Conservation (phyloP, 1,140 invertebrate genomes). For the Heliconius congener region DNA sequence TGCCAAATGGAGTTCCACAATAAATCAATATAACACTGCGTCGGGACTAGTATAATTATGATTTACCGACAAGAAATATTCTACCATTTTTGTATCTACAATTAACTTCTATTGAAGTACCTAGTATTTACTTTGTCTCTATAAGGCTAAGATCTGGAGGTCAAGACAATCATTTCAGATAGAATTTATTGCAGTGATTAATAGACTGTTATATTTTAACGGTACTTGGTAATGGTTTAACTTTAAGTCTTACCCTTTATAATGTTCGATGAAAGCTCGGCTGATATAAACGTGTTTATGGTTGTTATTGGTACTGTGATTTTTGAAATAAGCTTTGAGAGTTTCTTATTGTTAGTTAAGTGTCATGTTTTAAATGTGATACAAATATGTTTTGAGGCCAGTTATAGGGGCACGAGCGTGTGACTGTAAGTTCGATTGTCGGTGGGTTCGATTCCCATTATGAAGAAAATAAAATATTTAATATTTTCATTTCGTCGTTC, state of each 20-base stretch:
- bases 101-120: slow-evolving; percentile 30
- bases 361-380: neutral
- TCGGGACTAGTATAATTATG: slow-evolving; percentile 30
- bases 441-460: no score
- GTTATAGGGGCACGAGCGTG: no score
- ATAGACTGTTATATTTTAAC: slow-evolving; percentile 11
- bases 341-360: neutral
- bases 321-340: neutral
- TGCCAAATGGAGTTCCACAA: slow-evolving; percentile 21
- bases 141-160: slow-evolving; percentile 29
- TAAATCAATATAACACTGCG: slow-evolving; percentile 32
- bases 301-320: neutral
- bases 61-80: slow-evolving; percentile 31
- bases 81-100: slow-evolving; percentile 31
- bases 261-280: slow-evolving; percentile 11
- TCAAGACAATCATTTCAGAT: slow-evolving; percentile 25
- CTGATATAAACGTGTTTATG: neutral
- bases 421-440: no score
- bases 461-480: no score
- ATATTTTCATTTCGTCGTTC: no score
- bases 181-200: slow-evolving; percentile 21
- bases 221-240: neutral
- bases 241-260: neutral
- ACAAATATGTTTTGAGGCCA: neutral
- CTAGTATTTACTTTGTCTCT: slow-evolving; percentile 31